These are phyloP conservation scores for Pristiophorus japonicus DNA, from an alignment of 2,113 vertebrate species.

Conservation along the genomic window DNA sequence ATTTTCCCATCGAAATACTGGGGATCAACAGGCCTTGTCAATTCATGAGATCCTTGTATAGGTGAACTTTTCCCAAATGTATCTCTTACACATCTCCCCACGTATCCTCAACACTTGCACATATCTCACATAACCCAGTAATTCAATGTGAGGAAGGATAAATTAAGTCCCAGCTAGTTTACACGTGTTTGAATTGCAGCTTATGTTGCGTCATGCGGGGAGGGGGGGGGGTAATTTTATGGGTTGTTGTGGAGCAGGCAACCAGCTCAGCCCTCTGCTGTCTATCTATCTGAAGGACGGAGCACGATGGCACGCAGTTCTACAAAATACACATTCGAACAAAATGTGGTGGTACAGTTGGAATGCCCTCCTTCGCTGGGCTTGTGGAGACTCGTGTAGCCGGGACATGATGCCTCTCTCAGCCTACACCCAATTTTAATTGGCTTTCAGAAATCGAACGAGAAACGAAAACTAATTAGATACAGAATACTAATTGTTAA, in stretches of 20 bases:
- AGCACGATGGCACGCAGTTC: too few species aligned
- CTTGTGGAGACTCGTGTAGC: not conserved
- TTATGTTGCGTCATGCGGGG: not conserved
- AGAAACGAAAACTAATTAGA: not conserved
- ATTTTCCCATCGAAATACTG: not conserved
- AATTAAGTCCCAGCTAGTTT: not conserved
- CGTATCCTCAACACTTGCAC: not conserved
- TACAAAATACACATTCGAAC: not conserved
- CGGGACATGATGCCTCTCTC: not conserved
- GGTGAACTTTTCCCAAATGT: too few species aligned
- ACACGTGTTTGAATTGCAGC: not conserved
- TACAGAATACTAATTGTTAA: not conserved
- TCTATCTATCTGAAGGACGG: not conserved
- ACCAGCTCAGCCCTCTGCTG: not conserved
- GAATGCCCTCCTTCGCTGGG: not conserved
- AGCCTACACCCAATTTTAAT: not conserved
- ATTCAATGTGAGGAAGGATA: not conserved
- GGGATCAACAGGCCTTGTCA: not conserved
- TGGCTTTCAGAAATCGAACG: slow-evolving; percentile 14
- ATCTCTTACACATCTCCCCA: not conserved
- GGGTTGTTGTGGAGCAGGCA: not conserved
- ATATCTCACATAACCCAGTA: not conserved
- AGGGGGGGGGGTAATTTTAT: too few species aligned
- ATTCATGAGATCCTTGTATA: not conserved
- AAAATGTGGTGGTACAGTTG: not conserved